phyloP scores from a whole-genome alignment of 1,140 invertebrate species.

The Eubasilissa regina region DNA sequence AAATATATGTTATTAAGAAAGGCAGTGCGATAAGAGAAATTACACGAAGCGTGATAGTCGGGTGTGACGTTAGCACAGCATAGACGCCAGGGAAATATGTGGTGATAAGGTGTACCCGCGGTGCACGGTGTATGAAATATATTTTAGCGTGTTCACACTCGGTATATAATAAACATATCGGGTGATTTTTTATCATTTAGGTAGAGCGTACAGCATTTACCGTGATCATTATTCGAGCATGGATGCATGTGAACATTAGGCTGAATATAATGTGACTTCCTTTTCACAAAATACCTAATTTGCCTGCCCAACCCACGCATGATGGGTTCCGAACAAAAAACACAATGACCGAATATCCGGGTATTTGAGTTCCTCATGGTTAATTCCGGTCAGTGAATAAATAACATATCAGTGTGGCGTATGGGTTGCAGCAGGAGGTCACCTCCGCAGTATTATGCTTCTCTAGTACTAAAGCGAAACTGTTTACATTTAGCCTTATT shows the following conservation, averaged over 20 bases:
- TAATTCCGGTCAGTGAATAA: conserved; percentile 38
- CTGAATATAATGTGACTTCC: conserved; percentile 47
- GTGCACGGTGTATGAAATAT: no score
- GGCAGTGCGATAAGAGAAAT: no score
- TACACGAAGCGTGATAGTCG: no score
- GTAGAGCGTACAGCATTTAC: neutral
- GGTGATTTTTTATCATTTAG: no score
- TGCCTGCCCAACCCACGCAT: conserved; percentile 44
- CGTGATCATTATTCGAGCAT: conserved; percentile 4
- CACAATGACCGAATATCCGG: conserved; percentile 47
- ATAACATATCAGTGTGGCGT: conserved; percentile 15
- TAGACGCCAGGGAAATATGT: no score
- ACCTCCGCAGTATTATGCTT: conserved; percentile 2
- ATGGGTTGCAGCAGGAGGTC: neutral
- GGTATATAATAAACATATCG: no score
- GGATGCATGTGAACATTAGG: conserved; percentile 25
- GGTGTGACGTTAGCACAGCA: no score
- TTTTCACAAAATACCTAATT: conserved; percentile 46
- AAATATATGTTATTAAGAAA: no score
- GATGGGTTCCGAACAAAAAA: conserved; percentile 40
- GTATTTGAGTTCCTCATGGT: conserved; percentile 30
- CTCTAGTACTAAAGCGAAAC: neutral
- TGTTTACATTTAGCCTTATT: no score
- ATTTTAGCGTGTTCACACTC: no score
- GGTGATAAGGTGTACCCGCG: no score